Conservation (phyloP, 2,888 invertebrate species). For the Opisthograptis luteolata region DNA sequence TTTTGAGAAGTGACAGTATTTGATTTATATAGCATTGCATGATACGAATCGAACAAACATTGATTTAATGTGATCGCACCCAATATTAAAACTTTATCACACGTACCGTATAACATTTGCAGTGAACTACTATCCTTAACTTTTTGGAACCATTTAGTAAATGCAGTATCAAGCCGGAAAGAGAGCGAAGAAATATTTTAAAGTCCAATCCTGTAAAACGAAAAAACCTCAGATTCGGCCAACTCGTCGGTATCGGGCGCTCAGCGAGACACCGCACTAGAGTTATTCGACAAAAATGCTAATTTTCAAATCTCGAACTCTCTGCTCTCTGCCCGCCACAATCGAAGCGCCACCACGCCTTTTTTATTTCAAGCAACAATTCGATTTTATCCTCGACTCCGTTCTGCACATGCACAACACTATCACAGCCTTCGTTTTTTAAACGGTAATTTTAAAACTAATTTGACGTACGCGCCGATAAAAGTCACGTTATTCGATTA, state of each 20-base stretch:
- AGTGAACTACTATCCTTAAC: neutral
- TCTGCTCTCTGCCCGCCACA: conserved; percentile 68
- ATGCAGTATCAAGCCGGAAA: conserved; percentile 28
- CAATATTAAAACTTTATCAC: too few relatives aligned
- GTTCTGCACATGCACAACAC: conserved; percentile 42
- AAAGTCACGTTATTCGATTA: conserved; percentile 66
- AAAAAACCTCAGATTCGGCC: conserved; percentile 67
- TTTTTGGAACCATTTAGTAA: conserved; percentile 2
- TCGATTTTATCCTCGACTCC: conserved; percentile 54
- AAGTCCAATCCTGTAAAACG: conserved; percentile 68
- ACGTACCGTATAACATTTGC: too few relatives aligned
- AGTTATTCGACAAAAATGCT: conserved; percentile 84
- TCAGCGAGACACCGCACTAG: conserved; percentile 78
- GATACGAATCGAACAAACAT: too few relatives aligned
- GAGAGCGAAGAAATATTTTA: conserved; percentile 63
- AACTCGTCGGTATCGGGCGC: conserved; percentile 74
- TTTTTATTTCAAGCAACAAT: conserved; percentile 69
- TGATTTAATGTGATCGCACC: too few relatives aligned
- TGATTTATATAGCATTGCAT: too few relatives aligned
- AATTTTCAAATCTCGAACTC: conserved; percentile 82
- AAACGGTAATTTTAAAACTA: conserved; percentile 48
- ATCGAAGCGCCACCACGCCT: conserved; percentile 68
- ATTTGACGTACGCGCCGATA: conserved; percentile 58
- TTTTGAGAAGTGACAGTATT: too few relatives aligned
- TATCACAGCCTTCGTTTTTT: conserved; percentile 38